phyloP scores from a whole-genome alignment of 1,140 invertebrate species.

The Archegozetes longisetosus region DNA sequence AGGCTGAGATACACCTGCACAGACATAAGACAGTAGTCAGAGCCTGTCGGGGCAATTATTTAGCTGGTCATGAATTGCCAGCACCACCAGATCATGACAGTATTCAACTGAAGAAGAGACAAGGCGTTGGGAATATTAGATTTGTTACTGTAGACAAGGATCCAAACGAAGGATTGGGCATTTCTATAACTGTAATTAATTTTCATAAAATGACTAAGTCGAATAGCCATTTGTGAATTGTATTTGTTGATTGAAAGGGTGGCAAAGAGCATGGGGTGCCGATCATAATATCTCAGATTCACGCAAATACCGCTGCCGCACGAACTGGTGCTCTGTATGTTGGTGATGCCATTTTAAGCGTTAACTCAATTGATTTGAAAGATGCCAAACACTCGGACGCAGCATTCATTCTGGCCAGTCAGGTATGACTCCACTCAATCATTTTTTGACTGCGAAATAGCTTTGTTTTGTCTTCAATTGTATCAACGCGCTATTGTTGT shows the following conservation, averaged over 20 bases:
- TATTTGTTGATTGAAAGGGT: constrained; percentile 39
- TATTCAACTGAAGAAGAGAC: constrained; percentile 26
- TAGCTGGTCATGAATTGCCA: not conserved
- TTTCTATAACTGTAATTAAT: constrained; percentile 53
- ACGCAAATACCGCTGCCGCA: constrained; percentile 54
- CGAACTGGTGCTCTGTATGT: constrained; percentile 50
- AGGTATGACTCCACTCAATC: constrained; percentile 24
- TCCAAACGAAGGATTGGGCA: constrained; percentile 51
- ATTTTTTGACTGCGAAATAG: no score
- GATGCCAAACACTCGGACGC: constrained; percentile 51
- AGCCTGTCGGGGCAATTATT: constrained; percentile 30
- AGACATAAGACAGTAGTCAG: constrained; percentile 60
- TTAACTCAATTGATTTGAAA: constrained; percentile 55
- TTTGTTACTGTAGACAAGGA: constrained; percentile 23
- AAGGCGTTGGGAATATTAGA: constrained; percentile 33
- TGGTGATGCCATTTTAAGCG: constrained; percentile 62
- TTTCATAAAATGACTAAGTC: not conserved
- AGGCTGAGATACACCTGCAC: constrained; percentile 68
- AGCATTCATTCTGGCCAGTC: constrained; percentile 46
- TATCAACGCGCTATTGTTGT: no score
- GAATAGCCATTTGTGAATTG: no score
- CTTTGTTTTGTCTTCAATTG: no score
- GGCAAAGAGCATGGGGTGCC: constrained; percentile 69
- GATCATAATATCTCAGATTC: constrained; percentile 67
- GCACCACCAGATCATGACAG: constrained; percentile 24